Percentiles rank a stretch among this genome's conserved stretches.
Evolutionary conservation across 1,140 invertebrate species (phyloP).

Genomic region (Anoplolepis gracilipes): DNA sequence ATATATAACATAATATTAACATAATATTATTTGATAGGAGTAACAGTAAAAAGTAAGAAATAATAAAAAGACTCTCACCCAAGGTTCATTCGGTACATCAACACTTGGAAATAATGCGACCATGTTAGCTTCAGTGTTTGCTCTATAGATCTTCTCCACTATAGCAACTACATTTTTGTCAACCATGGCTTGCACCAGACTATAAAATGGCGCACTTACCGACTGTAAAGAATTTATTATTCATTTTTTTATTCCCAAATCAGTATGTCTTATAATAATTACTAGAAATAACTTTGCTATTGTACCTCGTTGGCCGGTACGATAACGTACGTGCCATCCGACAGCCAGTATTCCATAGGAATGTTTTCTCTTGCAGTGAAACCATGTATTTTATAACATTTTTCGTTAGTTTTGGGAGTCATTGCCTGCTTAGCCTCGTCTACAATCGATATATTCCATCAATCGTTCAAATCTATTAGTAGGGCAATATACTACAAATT

Average conservation of each 20-base stretch:
- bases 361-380: conserved; percentile 62
- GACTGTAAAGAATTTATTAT: conserved; percentile 22
- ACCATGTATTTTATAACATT: conserved; percentile 63
- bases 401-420: conserved; percentile 44
- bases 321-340: conserved; percentile 56
- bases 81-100: conserved; percentile 66
- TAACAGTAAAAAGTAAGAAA: not conserved
- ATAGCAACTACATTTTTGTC: conserved; percentile 67
- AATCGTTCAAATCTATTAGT: not conserved
- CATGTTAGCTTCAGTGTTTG: conserved; percentile 66
- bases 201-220: conserved; percentile 63
- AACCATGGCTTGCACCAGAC: conserved; percentile 69
- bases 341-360: conserved; percentile 62
- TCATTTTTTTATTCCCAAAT: conserved; percentile 10
- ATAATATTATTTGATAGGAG: not conserved
- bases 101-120: conserved; percentile 69
- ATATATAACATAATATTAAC: too few species aligned
- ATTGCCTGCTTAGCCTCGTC: conserved; percentile 61
- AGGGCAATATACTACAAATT: not conserved
- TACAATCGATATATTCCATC: not conserved
- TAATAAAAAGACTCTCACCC: conserved; percentile 66
- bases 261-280: not conserved
- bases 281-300: not conserved
- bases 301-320: conserved; percentile 57
- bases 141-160: conserved; percentile 64